These are phyloP conservation scores for Sceloporus undulatus DNA, from an alignment of 2,113 vertebrate genomes.

Conservation along the genomic window DNA sequence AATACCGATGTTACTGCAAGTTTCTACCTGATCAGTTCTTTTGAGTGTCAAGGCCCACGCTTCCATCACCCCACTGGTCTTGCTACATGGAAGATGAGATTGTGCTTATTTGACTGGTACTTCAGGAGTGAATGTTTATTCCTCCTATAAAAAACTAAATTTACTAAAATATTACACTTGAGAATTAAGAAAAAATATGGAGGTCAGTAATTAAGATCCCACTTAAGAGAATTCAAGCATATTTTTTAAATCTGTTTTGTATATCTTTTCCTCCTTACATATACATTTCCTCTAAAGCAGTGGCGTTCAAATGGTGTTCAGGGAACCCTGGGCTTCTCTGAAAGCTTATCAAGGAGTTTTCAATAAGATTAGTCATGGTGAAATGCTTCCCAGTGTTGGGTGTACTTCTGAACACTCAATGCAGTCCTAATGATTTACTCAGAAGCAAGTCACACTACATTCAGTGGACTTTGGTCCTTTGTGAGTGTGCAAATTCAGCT, in stretches of 20 bases:
- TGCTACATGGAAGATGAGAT: conserved; percentile 35
- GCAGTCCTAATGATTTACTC: conserved; percentile 3
- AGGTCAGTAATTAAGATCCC: conserved; percentile 30
- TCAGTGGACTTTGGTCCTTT: neutral
- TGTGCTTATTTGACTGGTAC: conserved; percentile 33
- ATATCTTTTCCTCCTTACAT: neutral
- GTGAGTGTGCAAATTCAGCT: neutral
- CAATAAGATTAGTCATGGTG: neutral
- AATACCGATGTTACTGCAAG: conserved; percentile 24
- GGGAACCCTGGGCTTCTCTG: neutral
- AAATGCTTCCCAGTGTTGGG: neutral
- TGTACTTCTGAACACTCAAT: too few species aligned
- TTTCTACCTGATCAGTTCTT: conserved; percentile 34
- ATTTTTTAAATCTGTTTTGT: neutral
- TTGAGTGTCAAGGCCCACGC: conserved; percentile 37
- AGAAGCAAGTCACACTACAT: too few species aligned
- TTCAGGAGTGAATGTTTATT: conserved; percentile 41
- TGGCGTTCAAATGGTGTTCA: conserved; percentile 5
- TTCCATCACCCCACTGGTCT: conserved; percentile 38
- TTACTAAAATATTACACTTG: conserved; percentile 43
- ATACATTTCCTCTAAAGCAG: neutral
- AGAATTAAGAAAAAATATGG: conserved; percentile 32
- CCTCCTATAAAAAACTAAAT: conserved; percentile 51
- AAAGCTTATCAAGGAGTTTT: neutral
- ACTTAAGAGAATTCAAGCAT: neutral